A percentile compares a stretch with the other conserved stretches of the same genome.
Conservation (phyloP, 2,888 invertebrate species). For the Prosapia bicincta region DNA sequence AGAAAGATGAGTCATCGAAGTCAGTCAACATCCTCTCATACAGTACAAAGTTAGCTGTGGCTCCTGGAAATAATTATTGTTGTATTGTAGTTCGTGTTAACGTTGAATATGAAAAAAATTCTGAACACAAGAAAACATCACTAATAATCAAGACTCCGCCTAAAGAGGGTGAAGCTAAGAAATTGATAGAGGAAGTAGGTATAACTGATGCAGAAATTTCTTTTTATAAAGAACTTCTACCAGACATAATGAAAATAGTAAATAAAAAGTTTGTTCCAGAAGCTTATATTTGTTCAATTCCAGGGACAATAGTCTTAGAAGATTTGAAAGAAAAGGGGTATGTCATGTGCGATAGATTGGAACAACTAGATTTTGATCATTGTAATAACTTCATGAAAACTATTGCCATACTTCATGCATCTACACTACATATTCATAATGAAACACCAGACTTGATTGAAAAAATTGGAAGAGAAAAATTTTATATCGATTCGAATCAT, state of each 20-base stretch:
- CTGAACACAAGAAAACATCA: background rate
- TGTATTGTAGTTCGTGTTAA: background rate
- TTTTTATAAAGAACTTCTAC: background rate
- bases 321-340: background rate
- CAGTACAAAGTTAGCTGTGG: background rate
- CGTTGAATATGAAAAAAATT: background rate
- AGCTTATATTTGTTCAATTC: background rate
- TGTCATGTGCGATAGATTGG: background rate
- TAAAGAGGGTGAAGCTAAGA: background rate
- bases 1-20: background rate
- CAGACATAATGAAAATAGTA: background rate
- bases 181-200: background rate
- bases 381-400: background rate
- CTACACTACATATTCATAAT: background rate
- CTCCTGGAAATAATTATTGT: background rate
- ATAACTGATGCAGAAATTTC: background rate
- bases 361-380: background rate
- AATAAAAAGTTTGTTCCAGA: background rate
- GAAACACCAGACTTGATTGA: slow-evolving; percentile 6
- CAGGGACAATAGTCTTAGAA: background rate
- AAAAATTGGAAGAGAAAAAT: background rate
- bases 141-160: background rate
- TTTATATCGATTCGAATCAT: background rate
- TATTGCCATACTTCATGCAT: background rate
- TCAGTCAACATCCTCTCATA: background rate